Conservation (phyloP, 2,888 invertebrate genomes). For the Aproaerema taeniolella region DNA sequence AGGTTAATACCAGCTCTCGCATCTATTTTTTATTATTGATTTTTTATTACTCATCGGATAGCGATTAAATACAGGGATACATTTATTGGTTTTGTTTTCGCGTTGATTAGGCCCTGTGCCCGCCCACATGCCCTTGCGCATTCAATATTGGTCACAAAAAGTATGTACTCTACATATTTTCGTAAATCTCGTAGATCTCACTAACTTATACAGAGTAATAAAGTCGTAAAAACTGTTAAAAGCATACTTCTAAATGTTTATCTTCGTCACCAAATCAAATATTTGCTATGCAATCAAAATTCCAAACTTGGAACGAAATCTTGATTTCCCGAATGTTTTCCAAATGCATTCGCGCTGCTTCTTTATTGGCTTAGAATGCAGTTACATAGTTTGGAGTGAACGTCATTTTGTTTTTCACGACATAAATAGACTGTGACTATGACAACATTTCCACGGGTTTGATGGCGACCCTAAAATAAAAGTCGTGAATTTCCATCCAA, state of each 20-base stretch:
- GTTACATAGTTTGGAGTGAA: constrained; percentile 6
- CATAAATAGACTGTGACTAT: constrained; percentile 36
- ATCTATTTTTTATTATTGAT: no score
- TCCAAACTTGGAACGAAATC: no score
- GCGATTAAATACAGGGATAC: no score
- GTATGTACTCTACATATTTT: background rate
- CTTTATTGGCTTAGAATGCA: no score
- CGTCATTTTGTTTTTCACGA: constrained; percentile 35
- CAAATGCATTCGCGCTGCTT: no score
- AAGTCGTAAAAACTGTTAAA: constrained; percentile 3
- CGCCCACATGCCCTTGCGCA: constrained; percentile 3
- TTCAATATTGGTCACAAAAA: constrained; percentile 1
- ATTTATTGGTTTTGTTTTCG: no score
- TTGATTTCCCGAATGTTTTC: no score
- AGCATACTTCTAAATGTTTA: no score
- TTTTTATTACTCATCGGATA: no score
- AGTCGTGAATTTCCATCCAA: constrained; percentile 60
- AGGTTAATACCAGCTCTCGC: no score
- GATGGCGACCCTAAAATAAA: constrained; percentile 48
- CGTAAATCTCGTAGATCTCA: background rate
- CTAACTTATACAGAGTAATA: background rate
- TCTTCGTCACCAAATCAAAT: no score
- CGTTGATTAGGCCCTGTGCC: background rate
- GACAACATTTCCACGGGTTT: constrained; percentile 42
- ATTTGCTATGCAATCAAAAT: no score